Evolutionary conservation across 2,888 invertebrate genomes (phyloP).

Genomic region (Tyria jacobaeae): DNA sequence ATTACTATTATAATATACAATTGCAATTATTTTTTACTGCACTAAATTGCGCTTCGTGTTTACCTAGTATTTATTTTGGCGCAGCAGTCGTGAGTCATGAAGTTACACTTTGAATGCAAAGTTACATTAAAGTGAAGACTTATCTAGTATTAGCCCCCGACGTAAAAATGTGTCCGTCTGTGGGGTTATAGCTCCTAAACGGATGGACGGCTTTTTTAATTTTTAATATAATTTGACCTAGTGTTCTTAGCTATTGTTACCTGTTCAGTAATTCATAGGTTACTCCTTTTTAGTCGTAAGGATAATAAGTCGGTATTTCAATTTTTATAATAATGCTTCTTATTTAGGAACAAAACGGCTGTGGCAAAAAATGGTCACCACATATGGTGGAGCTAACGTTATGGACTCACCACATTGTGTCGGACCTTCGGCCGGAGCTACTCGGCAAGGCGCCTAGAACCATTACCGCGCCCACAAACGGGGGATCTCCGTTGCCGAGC

Average conservation of each 20-base stretch:
- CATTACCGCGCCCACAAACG: constrained; percentile 79
- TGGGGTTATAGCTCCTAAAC: no score
- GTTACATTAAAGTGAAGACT: neutral
- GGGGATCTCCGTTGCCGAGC: constrained; percentile 85
- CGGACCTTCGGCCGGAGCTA: constrained; percentile 94
- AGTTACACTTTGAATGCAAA: neutral
- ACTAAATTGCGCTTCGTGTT: neutral
- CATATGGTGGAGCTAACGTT: constrained; percentile 95
- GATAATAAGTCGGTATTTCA: no score
- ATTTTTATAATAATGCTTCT: no score
- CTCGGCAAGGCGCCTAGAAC: constrained; percentile 90
- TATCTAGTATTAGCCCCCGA: no score
- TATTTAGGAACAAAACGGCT: constrained; percentile 82
- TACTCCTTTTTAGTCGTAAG: no score
- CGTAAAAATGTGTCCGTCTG: no score
- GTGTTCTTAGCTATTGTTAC: no score
- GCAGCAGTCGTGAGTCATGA: neutral
- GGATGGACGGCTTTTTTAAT: no score
- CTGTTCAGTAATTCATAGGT: no score
- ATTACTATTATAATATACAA: constrained; percentile 21
- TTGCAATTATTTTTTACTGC: constrained; percentile 18
- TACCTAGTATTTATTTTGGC: constrained; percentile 6
- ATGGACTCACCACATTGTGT: constrained; percentile 97
- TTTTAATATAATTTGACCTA: no score
- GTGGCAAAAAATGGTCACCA: constrained; percentile 89